These are phyloP conservation scores for Troglohyphantes excavatus DNA, from an alignment of 2,888 invertebrate species.

Conservation along the genomic window DNA sequence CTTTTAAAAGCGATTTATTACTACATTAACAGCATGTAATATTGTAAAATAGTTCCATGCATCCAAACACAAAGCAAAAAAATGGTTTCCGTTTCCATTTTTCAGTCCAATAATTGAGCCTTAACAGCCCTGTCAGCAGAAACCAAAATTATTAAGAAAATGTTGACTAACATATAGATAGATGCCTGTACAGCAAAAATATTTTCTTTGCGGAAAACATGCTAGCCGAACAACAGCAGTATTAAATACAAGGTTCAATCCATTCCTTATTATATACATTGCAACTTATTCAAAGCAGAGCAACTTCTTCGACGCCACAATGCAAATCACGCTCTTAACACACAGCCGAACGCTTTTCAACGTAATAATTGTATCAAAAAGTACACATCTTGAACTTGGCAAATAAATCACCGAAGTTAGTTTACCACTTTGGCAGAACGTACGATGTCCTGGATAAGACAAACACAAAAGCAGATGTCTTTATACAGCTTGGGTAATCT, in stretches of 20 bases:
- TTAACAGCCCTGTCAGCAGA: not conserved
- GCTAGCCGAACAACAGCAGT: constrained; percentile 38
- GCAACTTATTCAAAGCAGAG: not conserved
- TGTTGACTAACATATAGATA: constrained; percentile 21
- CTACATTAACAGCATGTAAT: not conserved
- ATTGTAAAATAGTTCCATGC: not conserved
- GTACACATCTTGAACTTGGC: not conserved
- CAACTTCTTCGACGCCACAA: not conserved
- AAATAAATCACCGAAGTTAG: too few species aligned
- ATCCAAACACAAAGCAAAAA: not conserved
- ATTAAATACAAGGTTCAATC: constrained; percentile 35
- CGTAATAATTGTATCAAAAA: constrained; percentile 16
- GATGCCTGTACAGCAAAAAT: constrained; percentile 66
- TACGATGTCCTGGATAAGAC: not conserved
- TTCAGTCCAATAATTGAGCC: constrained; percentile 1
- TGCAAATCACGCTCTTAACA: not conserved
- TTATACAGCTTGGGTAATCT: not conserved
- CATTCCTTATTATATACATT: constrained; percentile 33
- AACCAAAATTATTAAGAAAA: not conserved
- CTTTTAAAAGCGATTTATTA: not conserved
- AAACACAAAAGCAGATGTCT: not conserved
- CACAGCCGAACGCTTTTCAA: not conserved
- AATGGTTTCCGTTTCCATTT: not conserved
- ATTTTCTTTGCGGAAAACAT: constrained; percentile 36
- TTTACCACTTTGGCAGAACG: not conserved